Percentiles rank a stretch among this genome's conserved stretches.
Conservation (phyloP, 2,113 vertebrate genomes). For the Pterocles gutturalis region DNA sequence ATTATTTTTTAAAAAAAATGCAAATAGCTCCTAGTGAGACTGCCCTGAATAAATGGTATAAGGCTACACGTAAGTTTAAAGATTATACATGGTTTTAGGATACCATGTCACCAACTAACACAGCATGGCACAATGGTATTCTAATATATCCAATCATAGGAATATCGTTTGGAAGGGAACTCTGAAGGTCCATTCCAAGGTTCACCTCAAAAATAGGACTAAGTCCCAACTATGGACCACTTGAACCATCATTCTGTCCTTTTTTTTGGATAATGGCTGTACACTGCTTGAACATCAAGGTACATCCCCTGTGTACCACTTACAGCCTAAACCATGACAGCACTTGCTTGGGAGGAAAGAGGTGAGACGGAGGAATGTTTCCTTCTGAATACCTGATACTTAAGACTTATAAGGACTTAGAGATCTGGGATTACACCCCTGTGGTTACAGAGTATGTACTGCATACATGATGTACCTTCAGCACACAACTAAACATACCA, state of each 20-base stretch:
- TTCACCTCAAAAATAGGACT: not conserved
- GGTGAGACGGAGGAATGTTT: not conserved
- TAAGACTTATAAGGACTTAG: not conserved
- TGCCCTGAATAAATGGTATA: not conserved
- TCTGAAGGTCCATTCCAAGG: not conserved
- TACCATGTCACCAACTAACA: not conserved
- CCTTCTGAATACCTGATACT: not conserved
- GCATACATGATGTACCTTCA: not conserved
- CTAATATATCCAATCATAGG: not conserved
- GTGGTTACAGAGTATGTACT: not conserved
- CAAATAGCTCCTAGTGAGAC: not conserved
- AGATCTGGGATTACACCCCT: not conserved
- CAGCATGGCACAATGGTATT: rapidly evolving
- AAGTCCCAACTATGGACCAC: not conserved
- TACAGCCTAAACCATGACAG: not conserved
- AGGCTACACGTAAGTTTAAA: not conserved
- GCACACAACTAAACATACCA: not conserved
- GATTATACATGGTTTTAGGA: not conserved
- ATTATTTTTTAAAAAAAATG: not conserved
- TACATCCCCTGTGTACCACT: not conserved
- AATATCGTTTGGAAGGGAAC: not conserved
- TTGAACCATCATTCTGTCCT: not conserved
- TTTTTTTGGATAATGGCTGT: not conserved
- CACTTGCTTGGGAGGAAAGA: not conserved
- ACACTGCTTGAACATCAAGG: not conserved